Evolutionary conservation across 2,888 invertebrate genomes (phyloP), one percentile per base, ranked within the genome.

Genomic region (Mechanitis mazaeus): DNA sequence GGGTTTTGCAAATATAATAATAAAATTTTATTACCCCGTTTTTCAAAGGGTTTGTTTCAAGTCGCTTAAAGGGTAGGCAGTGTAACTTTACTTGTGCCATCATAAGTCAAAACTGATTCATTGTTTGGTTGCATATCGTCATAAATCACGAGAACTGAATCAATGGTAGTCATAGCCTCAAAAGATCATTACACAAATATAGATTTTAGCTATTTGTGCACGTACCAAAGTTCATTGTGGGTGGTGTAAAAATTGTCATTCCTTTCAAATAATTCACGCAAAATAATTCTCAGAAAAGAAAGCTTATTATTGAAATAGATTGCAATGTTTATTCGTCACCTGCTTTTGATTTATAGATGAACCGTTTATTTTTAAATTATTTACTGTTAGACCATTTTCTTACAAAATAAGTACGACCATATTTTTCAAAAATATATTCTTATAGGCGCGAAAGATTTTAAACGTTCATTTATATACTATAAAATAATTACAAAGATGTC

Each of bases 181-280:
- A 90, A 76, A 78, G 79, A 80, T 88, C 88, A 85, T 89, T 89
- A 90, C 84, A 88, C 88, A 90, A 90, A 90, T 88, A 89, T 89
- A 86, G 87, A 85, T 86, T 87, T 87, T 81, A 83, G 81, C 72
- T 83, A 79, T 83, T 87, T 84, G 78, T 87, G 81, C 87, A 87
- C 89, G 87, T 85, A 79, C 75, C 82, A 70, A 68, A 70, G 68
- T 64, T 72, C 77, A 77, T 86, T 77, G 87, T 89, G 87, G 87
- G 89, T 84, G 87, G 89, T 81, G 80, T 75, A 75, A 77, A 76
- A 73, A 71, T 75, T 72, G 78, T 81, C 81, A 80, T 83, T 64
- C 56, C 59, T 59, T 58, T 60, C 47, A 57, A 60, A 75, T 84
- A 78, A 76, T 75, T 77, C 67, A 68, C 71, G 76, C 75, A 71